Evolutionary conservation across 1,140 invertebrate genomes (phyloP), one percentile per base, ranked within the genome.

Genomic region (Pseudachorutes palmiensis): DNA sequence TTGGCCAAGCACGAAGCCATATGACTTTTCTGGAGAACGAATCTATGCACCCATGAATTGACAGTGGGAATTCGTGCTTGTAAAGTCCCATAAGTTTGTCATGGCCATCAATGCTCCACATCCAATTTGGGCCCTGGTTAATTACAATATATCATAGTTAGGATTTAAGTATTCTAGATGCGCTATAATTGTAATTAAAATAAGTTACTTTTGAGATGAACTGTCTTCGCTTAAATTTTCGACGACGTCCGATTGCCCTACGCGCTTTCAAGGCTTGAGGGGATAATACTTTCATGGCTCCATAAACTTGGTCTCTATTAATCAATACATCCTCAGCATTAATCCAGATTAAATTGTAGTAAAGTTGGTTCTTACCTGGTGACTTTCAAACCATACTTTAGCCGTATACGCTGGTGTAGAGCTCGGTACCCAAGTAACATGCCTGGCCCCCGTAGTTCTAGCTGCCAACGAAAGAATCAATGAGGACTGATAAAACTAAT

Each of bases 81-180:
- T 55, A n/a, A 5, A 14, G 5, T 12, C 51, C 51, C 51, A 55
- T 55, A 5, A 55, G 24, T 55, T 55, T 55, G 22, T 55, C 51
- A 24, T 55, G 51, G 9, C 51, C 51, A 55, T 55, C 51, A 5
- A 55, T 55, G 24, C 51, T 55, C 51, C 51, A 55, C 9, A 55
- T 5, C 51, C 51, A 55, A 26, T 55, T 55, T 24, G 51, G 51
- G 24, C 51, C 51, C 51, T 55, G 24, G 24, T 55, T 55, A 5
- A n/a, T n/a, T n/a, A n/a, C n/a, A n/a, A n/a, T 9, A n/a, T 5
- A 26, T 26, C 9, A 55, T 55, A n/a, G 24, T 14, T 12, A 9
- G 3, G 24, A 14, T 55, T 12, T 9, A 55, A n/a, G 9, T 55
- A 55, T 9, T 41, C 19, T 41, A 9, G 19, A 41, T 41, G 5